Percentiles rank a stretch among this genome's conserved stretches.
phyloP scores from a whole-genome alignment of 1,140 invertebrate genomes.

The Pseudobourletiella spinata region DNA sequence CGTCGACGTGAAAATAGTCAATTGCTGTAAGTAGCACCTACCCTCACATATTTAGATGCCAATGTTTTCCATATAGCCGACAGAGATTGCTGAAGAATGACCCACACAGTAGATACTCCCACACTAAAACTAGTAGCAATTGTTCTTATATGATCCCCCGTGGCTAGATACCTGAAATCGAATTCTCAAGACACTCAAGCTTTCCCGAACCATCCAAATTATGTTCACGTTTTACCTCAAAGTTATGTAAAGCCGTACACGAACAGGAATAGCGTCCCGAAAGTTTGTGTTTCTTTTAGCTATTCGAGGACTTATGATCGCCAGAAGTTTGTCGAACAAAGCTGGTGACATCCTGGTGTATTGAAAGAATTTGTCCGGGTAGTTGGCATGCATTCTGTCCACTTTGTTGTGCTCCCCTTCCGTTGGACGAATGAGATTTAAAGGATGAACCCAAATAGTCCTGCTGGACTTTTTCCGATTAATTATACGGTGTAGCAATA shows the following conservation, averaged over 20 bases:
- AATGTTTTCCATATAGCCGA: not conserved
- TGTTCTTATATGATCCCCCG: slow-evolving; percentile 6
- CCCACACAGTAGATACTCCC: slow-evolving; percentile 1
- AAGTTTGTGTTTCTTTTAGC: not conserved
- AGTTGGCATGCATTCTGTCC: not conserved
- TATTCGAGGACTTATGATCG: not conserved
- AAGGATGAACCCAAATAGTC: not conserved
- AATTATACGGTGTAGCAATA: no score
- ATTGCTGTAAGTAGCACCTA: not conserved
- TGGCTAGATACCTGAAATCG: slow-evolving; percentile 14
- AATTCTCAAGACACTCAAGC: no score
- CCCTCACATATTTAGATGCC: not conserved
- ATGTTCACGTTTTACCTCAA: no score
- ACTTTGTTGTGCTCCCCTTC: slow-evolving; percentile 5
- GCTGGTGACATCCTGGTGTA: slow-evolving; percentile 8
- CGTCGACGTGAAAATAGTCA: not conserved
- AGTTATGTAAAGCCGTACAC: not conserved
- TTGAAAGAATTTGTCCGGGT: slow-evolving; percentile 4
- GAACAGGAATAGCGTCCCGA: not conserved
- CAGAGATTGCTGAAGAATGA: not conserved
- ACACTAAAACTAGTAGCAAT: slow-evolving; percentile 13
- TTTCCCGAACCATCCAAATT: no score
- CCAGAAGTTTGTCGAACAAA: not conserved
- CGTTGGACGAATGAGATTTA: not conserved
- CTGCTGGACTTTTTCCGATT: no score